phyloP scores from a whole-genome alignment of 2,113 vertebrate species.

The Limnothrissa miodon region DNA sequence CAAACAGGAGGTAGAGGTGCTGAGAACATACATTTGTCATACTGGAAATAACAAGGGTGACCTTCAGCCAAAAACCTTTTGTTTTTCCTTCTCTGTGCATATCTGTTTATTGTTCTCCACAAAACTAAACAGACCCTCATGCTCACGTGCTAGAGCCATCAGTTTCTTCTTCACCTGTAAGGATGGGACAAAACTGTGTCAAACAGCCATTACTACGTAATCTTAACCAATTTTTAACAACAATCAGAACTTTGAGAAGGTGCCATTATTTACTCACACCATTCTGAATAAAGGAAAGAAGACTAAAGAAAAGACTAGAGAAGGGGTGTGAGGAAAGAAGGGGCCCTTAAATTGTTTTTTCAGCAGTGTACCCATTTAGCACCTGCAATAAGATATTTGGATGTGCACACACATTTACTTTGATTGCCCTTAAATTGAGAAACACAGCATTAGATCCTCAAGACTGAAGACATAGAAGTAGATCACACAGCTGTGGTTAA shows the following conservation, averaged over 20 bases:
- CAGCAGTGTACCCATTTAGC: too few species aligned
- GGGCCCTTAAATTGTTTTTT: too few species aligned
- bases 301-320: too few species aligned
- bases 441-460: too few species aligned
- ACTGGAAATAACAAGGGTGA: background rate
- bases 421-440: too few species aligned
- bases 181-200: constrained; percentile 5
- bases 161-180: constrained; percentile 81
- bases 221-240: too few species aligned
- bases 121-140: constrained; percentile 79
- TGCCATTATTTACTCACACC: too few species aligned
- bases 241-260: too few species aligned
- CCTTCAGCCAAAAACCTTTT: constrained; percentile 65
- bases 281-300: too few species aligned
- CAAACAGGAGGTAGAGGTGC: background rate
- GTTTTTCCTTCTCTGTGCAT: constrained; percentile 77
- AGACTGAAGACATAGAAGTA: background rate
- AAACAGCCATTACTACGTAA: too few species aligned
- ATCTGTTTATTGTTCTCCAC: constrained; percentile 79
- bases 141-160: constrained; percentile 76
- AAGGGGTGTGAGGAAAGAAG: constrained; percentile 15
- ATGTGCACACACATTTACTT: too few species aligned
- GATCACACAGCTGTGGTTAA: background rate
- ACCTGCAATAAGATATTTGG: too few species aligned
- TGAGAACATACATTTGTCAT: background rate